Percentiles rank a stretch among this genome's conserved stretches.
phyloP scores from a whole-genome alignment of 2,888 invertebrate species.

The Acheta domesticus region DNA sequence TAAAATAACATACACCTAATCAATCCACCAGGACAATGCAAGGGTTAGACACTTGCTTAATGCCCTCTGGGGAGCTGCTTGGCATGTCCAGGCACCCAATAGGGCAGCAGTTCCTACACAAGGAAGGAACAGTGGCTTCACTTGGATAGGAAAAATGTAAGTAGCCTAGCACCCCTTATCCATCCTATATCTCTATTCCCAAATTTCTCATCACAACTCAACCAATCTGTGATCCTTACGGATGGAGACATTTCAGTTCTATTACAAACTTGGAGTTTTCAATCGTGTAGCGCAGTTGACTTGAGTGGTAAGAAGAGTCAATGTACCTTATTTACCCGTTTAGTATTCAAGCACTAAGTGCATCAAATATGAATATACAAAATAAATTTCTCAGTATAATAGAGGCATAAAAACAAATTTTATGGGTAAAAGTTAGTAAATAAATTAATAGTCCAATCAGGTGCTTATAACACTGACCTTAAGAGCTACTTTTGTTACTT shows the following conservation, averaged over 20 bases:
- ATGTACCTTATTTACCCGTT: constrained; percentile 35
- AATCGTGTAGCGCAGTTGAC: neutral
- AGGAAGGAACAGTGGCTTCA: neutral
- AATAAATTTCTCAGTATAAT: constrained; percentile 28
- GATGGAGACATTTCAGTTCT: neutral
- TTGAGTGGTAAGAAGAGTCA: constrained; percentile 25
- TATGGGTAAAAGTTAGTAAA: constrained; percentile 35
- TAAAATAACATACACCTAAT: too few species aligned
- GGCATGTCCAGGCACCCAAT: neutral
- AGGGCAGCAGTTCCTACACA: neutral
- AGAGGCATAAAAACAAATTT: constrained; percentile 33
- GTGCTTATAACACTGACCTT: constrained; percentile 33
- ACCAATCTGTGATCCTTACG: constrained; percentile 18
- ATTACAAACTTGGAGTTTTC: constrained; percentile 5
- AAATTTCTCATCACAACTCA: constrained; percentile 28
- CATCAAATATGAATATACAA: constrained; percentile 32
- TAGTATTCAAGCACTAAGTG: constrained; percentile 34
- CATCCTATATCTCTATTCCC: constrained; percentile 7
- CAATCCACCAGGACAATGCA: too few species aligned
- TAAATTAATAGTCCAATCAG: constrained; percentile 31
- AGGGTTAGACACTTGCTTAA: too few species aligned
- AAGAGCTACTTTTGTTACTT: constrained; percentile 35
- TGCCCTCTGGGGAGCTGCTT: constrained; percentile 6
- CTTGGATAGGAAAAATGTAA: constrained; percentile 18
- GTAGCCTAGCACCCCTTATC: constrained; percentile 18